A percentile compares a stretch with the other conserved stretches of the same genome.
Conservation (phyloP, 2,113 vertebrate species). For the Phaetusa simplex region DNA sequence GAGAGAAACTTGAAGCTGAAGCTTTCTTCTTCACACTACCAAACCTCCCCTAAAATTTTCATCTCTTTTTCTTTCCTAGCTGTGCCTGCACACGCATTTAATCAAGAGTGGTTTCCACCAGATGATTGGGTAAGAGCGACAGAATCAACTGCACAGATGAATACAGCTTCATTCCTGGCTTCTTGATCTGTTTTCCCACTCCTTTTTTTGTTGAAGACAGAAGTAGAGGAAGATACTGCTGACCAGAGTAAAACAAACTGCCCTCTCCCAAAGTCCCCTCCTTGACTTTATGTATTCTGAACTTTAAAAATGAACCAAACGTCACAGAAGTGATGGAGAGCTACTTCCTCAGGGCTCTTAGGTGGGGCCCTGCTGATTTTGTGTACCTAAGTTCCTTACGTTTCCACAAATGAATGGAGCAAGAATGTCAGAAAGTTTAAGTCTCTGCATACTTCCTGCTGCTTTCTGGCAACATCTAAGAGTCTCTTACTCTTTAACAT, state of each 20-base stretch:
- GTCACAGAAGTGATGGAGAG: not conserved
- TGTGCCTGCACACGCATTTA: not conserved
- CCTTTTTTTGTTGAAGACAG: not conserved
- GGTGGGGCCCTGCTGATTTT: not conserved
- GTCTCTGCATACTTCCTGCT: not conserved
- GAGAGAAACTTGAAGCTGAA: not conserved
- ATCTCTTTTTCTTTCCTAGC: not conserved
- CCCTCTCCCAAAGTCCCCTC: not conserved
- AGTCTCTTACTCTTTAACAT: not conserved
- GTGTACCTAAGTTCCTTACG: not conserved
- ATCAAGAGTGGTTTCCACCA: not conserved
- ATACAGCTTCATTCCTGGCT: not conserved
- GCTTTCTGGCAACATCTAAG: not conserved
- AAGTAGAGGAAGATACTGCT: not conserved
- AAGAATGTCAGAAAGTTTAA: not conserved
- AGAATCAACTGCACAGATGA: not conserved
- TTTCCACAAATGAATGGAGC: not conserved
- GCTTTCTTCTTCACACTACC: not conserved
- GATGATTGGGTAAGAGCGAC: not conserved
- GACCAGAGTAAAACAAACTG: not conserved
- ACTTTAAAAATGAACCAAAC: not conserved
- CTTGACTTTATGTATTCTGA: not conserved
- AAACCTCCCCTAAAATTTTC: accelerated
- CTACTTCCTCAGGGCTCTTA: not conserved
- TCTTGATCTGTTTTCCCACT: not conserved